Conservation (phyloP, 2,113 vertebrate species). For the Brachypodius melanocephalos region DNA sequence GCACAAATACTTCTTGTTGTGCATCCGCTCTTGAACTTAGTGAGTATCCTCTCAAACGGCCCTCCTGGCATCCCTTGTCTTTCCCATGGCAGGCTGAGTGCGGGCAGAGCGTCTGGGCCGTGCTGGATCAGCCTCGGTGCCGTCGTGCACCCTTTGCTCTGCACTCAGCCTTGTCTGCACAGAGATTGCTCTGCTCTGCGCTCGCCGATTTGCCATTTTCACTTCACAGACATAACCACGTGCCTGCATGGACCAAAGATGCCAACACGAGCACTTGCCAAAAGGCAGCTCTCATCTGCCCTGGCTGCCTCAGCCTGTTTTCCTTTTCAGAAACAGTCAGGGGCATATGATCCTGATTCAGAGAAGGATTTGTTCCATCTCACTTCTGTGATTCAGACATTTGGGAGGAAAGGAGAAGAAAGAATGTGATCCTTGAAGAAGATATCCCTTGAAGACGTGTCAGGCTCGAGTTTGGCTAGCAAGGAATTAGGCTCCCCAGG, state of each 20-base stretch:
- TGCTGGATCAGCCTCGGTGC: background rate
- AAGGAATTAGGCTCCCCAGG: background rate
- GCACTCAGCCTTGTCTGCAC: background rate
- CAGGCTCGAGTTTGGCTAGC: background rate
- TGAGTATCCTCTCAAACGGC: background rate
- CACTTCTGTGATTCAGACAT: background rate
- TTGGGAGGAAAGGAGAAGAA: background rate
- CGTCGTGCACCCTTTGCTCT: accelerated
- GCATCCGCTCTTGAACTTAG: background rate
- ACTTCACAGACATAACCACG: background rate
- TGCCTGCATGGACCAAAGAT: background rate
- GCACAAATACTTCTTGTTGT: background rate
- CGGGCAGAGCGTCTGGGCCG: background rate
- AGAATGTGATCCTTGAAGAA: background rate
- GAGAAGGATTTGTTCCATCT: background rate
- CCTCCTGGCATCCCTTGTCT: background rate
- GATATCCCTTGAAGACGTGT: background rate
- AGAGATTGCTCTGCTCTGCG: background rate
- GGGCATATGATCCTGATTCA: constrained; percentile 15
- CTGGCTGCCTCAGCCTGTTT: background rate
- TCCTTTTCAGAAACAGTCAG: background rate
- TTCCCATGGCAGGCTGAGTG: background rate
- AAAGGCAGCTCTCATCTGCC: background rate
- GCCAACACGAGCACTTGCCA: background rate
- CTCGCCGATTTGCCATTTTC: background rate